Conservation (phyloP, 2,888 invertebrate genomes). For the Agrypnus murinus region DNA sequence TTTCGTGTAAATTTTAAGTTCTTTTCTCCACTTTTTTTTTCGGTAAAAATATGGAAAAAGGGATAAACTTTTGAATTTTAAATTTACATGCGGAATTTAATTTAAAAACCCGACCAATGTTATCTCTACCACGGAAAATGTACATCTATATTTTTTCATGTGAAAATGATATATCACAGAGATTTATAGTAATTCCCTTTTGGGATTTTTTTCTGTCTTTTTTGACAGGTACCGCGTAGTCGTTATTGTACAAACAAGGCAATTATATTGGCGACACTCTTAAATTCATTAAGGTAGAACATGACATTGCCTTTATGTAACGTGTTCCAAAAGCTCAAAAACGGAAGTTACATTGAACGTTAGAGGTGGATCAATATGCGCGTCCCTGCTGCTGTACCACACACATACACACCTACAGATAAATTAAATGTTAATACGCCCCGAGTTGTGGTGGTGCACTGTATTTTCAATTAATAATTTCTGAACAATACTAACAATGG, state of each 20-base stretch:
- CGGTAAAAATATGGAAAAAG: conserved; percentile 2
- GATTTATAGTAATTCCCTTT: not conserved
- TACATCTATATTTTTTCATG: not conserved
- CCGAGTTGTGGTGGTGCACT: too few relatives aligned
- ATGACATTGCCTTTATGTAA: conserved; percentile 14
- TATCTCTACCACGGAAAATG: conserved; percentile 2
- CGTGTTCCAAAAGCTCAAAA: conserved; percentile 22
- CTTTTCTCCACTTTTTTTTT: conserved; percentile 4
- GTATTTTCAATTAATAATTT: not conserved
- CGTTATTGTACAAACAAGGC: too few relatives aligned
- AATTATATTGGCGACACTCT: not conserved
- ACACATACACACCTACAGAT: conserved; percentile 22
- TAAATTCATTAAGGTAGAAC: conserved; percentile 22
- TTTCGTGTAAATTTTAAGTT: conserved; percentile 1
- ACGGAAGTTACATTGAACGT: conserved; percentile 29
- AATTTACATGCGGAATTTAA: conserved; percentile 11
- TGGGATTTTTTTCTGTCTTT: not conserved
- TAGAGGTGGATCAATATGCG: conserved; percentile 25
- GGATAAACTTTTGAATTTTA: not conserved
- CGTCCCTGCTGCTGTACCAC: conserved; percentile 28
- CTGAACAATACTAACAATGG: too few relatives aligned
- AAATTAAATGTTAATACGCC: conserved; percentile 11
- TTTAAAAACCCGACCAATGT: not conserved
- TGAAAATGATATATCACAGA: not conserved
- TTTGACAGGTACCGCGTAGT: not conserved